A percentile compares a stretch with the other conserved stretches of the same genome.
These are phyloP conservation scores for Coptodon bakossiorum DNA, from an alignment of 2,113 vertebrate genomes.

Conservation along the genomic window DNA sequence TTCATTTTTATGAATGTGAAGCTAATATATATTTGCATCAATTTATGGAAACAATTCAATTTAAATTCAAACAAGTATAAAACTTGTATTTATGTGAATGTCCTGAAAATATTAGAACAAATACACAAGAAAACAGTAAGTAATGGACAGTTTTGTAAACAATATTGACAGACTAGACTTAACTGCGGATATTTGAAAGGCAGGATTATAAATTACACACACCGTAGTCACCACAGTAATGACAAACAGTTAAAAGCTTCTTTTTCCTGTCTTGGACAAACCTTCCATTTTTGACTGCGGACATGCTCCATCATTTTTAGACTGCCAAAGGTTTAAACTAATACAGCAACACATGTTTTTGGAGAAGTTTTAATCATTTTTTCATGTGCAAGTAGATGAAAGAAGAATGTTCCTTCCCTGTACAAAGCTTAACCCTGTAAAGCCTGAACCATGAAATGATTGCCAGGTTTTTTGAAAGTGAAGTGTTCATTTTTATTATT, in stretches of 20 bases:
- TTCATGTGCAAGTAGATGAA: background rate
- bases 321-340: background rate
- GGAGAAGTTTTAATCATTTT: background rate
- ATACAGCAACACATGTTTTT: background rate
- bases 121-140: conserved; percentile 1
- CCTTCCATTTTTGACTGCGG: background rate
- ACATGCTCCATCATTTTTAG: background rate
- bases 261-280: background rate
- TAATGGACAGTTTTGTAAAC: conserved; percentile 10
- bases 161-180: conserved; percentile 31
- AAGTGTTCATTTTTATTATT: background rate
- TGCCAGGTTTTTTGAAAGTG: background rate
- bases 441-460: background rate
- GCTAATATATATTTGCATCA: background rate
- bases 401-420: background rate
- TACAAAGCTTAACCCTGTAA: background rate
- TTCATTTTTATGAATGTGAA: background rate
- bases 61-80: conserved; percentile 4
- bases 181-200: conserved; percentile 2
- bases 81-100: conserved; percentile 11
- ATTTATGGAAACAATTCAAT: background rate
- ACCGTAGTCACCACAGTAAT: background rate
- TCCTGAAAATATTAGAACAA: background rate
- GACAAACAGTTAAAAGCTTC: background rate
- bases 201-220: background rate